phyloP scores from a whole-genome alignment of 1,140 invertebrate species.

The Drosophila mauritiana region DNA sequence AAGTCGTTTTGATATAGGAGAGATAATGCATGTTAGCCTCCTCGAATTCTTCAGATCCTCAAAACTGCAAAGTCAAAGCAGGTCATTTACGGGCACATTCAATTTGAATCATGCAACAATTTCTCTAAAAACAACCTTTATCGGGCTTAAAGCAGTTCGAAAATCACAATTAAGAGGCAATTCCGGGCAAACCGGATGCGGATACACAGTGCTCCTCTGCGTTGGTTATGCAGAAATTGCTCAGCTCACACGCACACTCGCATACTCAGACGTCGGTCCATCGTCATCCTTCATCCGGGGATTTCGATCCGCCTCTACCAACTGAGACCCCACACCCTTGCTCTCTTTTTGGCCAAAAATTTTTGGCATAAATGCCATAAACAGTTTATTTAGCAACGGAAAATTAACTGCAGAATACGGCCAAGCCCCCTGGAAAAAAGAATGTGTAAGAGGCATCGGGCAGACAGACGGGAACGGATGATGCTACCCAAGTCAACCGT shows the following conservation, averaged over 20 bases:
- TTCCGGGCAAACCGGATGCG: conserved; percentile 34
- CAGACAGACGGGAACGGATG: conserved; percentile 57
- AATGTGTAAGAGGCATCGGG: conserved; percentile 34
- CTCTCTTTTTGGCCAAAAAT: conserved; percentile 64
- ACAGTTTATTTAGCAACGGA: conserved; percentile 83
- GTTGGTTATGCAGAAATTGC: conserved; percentile 62
- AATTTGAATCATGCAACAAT: conserved; percentile 9
- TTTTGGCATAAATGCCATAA: conserved; percentile 84
- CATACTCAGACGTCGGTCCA: conserved; percentile 31
- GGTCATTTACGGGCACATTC: background rate
- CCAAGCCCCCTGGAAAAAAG: conserved; percentile 32
- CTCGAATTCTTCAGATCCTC: background rate
- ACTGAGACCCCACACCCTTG: background rate
- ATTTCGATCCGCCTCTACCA: conserved; percentile 2
- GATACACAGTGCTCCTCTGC: conserved; percentile 34
- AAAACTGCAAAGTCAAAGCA: background rate
- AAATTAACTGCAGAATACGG: conserved; percentile 80
- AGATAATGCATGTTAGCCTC: background rate
- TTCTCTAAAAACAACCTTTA: conserved; percentile 5
- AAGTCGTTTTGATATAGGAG: background rate
- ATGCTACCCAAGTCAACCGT: conserved; percentile 62
- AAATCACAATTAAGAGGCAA: conserved; percentile 66
- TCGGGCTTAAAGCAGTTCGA: conserved; percentile 36
- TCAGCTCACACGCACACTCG: conserved; percentile 20
- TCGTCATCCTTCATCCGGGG: conserved; percentile 72